Evolutionary conservation across 1,140 invertebrate genomes (phyloP), one percentile per base, ranked within the genome.

Genomic region (Metaphire vulgaris): DNA sequence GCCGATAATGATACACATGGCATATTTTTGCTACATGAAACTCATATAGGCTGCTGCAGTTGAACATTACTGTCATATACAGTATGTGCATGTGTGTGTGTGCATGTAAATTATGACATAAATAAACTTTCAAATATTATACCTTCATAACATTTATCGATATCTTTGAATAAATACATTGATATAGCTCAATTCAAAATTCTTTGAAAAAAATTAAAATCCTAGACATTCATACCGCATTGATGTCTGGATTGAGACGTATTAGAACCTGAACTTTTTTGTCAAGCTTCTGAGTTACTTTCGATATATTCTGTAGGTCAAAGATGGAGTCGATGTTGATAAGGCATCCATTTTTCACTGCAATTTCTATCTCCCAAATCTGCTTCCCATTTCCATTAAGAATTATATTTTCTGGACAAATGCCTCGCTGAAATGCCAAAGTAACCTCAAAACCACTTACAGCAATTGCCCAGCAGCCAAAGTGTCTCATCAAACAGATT

Each of bases 351-450:
- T 80, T 72, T 65, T 81, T 75, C 12, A 87, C 79, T 1, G 86
- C 87, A 30, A 85, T 66, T 30, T 82, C 80, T 1, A 86, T 83
- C 79, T 87, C 86, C 83, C 83, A 85, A 0, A 76, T 77, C 1
- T 81, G 79, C 79, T 87, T 87, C 26, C 87, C 87, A 76, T 86
- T 87, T 28, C 87, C 87, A 80, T 87, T 87, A 26, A 86, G 82
- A 33, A 87, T 72, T 21, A 87, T 81, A 2, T 76, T 69, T 30
- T 76, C 64, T 16, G 82, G 79, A 26, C 75, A 15, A 78, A 86
- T 86, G 21, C 85, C 85, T 16, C 80, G 77, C 56, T 82, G 76
- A 31, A 85, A 32, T 2, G 85, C 85, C 14, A 83, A 64, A 64
- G 79, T 71, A n/a, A 87, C 77, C 79, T 87, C 87, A 69, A 82